These are phyloP conservation scores for Physeter macrocephalus DNA, from an alignment of 2,113 vertebrate genomes.

Conservation along the genomic window DNA sequence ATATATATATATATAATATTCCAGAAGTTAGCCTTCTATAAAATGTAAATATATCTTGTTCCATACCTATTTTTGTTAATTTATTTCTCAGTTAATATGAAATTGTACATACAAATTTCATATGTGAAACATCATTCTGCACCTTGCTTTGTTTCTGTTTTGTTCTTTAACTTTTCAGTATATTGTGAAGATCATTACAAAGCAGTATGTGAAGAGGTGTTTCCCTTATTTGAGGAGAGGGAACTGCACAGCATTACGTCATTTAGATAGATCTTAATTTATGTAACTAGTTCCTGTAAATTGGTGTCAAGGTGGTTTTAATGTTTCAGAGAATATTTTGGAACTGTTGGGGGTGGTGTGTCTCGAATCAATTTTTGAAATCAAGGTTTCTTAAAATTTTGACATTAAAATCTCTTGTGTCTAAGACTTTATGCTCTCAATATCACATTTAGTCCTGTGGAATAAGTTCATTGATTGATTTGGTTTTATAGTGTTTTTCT, in stretches of 20 bases:
- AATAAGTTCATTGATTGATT: neutral
- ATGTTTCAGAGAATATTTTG: neutral
- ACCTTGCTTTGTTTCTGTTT: neutral
- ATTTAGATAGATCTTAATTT: neutral
- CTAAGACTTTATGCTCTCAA: neutral
- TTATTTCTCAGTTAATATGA: neutral
- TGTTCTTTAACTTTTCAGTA: neutral
- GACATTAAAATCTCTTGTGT: neutral
- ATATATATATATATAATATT: constrained; percentile 12
- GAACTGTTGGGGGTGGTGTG: accelerated
- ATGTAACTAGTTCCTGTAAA: neutral
- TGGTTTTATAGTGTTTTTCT: neutral
- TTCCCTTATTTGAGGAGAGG: neutral
- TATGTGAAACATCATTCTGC: neutral
- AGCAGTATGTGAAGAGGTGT: neutral
- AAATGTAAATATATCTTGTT: constrained; percentile 40
- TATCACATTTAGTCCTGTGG: neutral
- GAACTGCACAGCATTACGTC: neutral
- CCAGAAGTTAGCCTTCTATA: constrained; percentile 43
- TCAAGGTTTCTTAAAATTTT: neutral
- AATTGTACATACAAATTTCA: neutral
- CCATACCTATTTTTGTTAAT: neutral
- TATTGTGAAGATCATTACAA: neutral
- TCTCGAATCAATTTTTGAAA: neutral
- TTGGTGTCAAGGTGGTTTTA: neutral